Evolutionary conservation across 92 coral and sea anemone species (phyloP).

Genomic region (Virgularia gustaviana): DNA sequence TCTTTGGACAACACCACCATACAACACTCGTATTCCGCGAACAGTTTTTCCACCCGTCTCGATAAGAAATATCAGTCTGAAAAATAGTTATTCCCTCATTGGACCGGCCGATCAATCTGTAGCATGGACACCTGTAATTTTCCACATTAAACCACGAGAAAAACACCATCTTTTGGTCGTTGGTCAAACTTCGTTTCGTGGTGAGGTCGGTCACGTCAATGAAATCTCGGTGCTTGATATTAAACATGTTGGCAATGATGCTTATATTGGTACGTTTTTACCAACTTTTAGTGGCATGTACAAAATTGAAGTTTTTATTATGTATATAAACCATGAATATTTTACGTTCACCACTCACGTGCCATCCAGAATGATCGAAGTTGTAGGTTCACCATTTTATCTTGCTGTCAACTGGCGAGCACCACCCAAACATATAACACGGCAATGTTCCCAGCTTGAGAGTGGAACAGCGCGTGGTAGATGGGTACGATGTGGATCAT

Average conservation of each 20-base stretch:
- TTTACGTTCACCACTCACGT: conserved; percentile 64
- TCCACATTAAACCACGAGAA: background rate
- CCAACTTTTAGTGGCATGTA: conserved; percentile 77
- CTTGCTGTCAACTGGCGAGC: conserved; percentile 60
- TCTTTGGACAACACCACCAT: no score
- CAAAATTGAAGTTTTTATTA: conserved; percentile 67
- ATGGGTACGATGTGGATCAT: conserved; percentile 93
- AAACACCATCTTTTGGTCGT: background rate
- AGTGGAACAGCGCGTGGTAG: conserved; percentile 89
- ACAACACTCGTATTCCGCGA: no score
- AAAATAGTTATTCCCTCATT: background rate
- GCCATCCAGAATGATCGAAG: conserved; percentile 69
- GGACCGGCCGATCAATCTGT: background rate
- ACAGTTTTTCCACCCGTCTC: background rate
- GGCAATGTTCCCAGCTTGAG: conserved; percentile 83
- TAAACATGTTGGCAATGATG: conserved; percentile 67
- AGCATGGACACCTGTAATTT: conserved; percentile 11
- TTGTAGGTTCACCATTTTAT: conserved; percentile 74
- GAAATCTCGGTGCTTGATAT: conserved; percentile 6
- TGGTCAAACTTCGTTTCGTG: conserved; percentile 25
- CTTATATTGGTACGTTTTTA: conserved; percentile 61
- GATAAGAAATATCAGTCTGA: background rate
- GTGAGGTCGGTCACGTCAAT: background rate
- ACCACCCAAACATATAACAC: conserved; percentile 62
- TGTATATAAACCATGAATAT: conserved; percentile 69